These are phyloP conservation scores for Oenanthe oenanthe DNA, from an alignment of 2,113 vertebrate genomes.

Conservation along the genomic window DNA sequence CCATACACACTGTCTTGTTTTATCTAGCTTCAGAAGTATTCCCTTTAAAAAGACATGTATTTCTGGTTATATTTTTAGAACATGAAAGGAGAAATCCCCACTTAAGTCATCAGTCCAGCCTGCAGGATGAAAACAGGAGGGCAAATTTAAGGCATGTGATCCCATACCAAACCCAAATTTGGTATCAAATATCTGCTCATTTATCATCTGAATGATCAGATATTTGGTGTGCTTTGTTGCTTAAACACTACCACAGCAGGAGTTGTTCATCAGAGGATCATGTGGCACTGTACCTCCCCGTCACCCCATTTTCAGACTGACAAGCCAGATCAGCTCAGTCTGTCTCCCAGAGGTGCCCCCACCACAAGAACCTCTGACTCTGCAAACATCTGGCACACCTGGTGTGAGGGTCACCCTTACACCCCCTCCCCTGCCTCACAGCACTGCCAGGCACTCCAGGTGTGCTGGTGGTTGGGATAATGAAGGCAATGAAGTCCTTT, in stretches of 20 bases:
- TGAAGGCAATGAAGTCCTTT: background rate
- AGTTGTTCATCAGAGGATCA: background rate
- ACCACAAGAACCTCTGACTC: background rate
- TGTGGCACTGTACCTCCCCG: rapidly evolving
- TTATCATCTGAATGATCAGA: background rate
- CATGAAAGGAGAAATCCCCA: background rate
- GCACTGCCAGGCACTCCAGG: background rate
- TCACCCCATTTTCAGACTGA: background rate
- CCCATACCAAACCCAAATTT: background rate
- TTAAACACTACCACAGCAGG: background rate
- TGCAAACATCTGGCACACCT: background rate
- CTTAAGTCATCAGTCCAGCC: background rate
- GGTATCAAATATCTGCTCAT: background rate
- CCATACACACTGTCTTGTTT: background rate
- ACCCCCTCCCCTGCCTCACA: background rate
- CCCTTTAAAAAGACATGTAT: background rate
- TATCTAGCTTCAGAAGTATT: background rate
- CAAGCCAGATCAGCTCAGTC: rapidly evolving
- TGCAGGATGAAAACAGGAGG: background rate
- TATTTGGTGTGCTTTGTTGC: background rate
- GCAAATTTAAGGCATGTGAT: background rate
- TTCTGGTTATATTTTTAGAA: background rate
- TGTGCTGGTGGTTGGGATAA: background rate
- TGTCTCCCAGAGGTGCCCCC: background rate
- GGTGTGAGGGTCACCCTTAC: background rate